Evolutionary conservation across 2,888 invertebrate genomes (phyloP), one percentile per base, ranked within the genome.

Genomic region (Eupithecia dodoneata): DNA sequence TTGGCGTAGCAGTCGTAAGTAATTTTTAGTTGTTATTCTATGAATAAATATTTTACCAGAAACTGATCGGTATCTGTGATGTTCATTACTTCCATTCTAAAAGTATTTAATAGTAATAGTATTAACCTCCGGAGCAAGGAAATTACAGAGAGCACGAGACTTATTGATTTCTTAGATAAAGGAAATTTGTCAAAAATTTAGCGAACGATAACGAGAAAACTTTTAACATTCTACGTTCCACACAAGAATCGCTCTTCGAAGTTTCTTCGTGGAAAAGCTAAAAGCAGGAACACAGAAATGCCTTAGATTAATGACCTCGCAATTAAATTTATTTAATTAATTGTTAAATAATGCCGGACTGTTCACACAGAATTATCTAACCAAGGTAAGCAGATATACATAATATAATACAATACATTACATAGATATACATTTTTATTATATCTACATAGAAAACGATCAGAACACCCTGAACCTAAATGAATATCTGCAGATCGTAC

Each of bases 151-250:
- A 30, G 12, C 4, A 9, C 30, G 2, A 63, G 30, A 30, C 30
- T 10, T 4, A 59, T 18, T 59, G 30, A 30, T 63, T 30, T 63
- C 10, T 63, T 30, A 63, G 12, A 12, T 63, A 63, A 30, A 63
- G 63, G 30, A 30, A 63, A 30, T 30, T 63, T 63, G 30, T 63
- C 30, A 30, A 63, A 63, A 63, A 30, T 63, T 63, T 12, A 9
- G 4, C 63, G 63, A 63, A 12, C 10, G 63, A 63, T 63, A 63
- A 63, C 30, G 63, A 63, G 63, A 63, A 63, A 63, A 63, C 63
- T 63, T 63, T 63, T 63, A 10, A 10, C 30, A 30, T 30, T 12
- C 30, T 63, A 18, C 4, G 30, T 4, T 63, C 30, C 12, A 30
- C 30, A 30, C 63, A 59, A 18, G 30, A 63, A 63, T 18, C 30